Conservation (phyloP, 2,888 invertebrate genomes). For the Scaptomyza polygonia region DNA sequence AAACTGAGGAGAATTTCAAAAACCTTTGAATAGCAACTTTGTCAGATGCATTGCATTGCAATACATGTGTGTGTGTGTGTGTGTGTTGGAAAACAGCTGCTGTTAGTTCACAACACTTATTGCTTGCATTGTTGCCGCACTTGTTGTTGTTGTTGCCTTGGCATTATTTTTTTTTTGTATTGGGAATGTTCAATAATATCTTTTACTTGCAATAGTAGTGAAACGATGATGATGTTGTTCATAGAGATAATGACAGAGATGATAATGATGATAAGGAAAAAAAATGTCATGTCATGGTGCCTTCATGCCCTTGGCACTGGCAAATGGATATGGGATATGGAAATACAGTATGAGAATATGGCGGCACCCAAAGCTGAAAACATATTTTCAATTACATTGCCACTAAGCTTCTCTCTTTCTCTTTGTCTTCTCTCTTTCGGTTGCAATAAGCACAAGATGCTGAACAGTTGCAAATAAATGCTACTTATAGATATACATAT, state of each 20-base stretch:
- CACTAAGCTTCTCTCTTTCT: conserved; percentile 38
- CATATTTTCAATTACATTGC: conserved; percentile 73
- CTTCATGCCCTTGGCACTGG: conserved; percentile 32
- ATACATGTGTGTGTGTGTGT: neutral
- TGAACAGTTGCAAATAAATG: conserved; percentile 26
- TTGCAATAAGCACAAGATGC: conserved; percentile 33
- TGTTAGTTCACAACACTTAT: conserved; percentile 53
- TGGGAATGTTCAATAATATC: conserved; percentile 69
- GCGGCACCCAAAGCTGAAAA: conserved; percentile 26
- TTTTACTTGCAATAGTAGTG: neutral
- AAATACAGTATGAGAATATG: conserved; percentile 19
- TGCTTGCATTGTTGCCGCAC: conserved; percentile 54
- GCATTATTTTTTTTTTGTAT: conserved; percentile 57
- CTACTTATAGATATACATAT: neutral
- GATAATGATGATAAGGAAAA: neutral
- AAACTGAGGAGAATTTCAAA: conserved; percentile 21
- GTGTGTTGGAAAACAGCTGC: conserved; percentile 1
- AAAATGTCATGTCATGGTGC: conserved; percentile 28
- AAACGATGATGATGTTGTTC: no score
- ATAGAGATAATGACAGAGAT: no score
- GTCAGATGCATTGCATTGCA: conserved; percentile 20
- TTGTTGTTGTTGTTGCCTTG: conserved; percentile 28
- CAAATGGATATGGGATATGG: conserved; percentile 29
- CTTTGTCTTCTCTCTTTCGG: neutral
- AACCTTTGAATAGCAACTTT: conserved; percentile 21